Evolutionary conservation across 2,797 vertebrate genomes (phyloP), one percentile per base, ranked within the genome.

Genomic region (Oreortyx pictus): DNA sequence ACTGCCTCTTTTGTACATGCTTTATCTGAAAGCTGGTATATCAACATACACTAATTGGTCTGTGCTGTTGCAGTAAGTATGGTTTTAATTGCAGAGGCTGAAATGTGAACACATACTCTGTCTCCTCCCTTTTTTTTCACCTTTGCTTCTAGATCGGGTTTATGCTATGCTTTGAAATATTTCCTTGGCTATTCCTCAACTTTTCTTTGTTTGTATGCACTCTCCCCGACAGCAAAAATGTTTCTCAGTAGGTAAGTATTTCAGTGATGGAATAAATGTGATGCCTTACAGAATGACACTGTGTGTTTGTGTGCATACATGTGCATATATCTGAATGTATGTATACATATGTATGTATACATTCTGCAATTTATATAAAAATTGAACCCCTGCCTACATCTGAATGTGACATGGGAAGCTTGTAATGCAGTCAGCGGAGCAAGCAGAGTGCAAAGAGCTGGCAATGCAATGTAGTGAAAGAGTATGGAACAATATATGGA

Each of bases 261-360:
- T 82, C 44, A 50, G 52, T 44, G 49, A 24, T 65, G 31, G 59
- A 82, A 71, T 14, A 64, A 72, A 5, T 62, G 7, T 0, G 14
- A 46, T 39, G 73, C 71, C 9, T 3, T 54, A 11, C 27, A 68
- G 43, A 71, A 31, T 14, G 1, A 18, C 7, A 44, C 18, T 67
- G 5, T 15, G 8, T 35, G 0, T 24, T 0, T 41, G 47, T 44
- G 5, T 52, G 12, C 16, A 3, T 41, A 2, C 41, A 43, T 7
- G 7, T 11, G 20, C 7, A 27, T 8, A 7, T 24, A 41, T 41
- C 12, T 41, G 39, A 41, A 22, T 25, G 22, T 8, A 60, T n/a
- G 22, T 6, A 19, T 10, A 37, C 9, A 35, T 76, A 22, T 25
- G 22, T 7, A 60, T n/a, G 22, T 6, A 19, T 8, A 37, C 9